Evolutionary conservation across 2,797 vertebrate genomes (phyloP).

Genomic region (Euthynnus affinis): DNA sequence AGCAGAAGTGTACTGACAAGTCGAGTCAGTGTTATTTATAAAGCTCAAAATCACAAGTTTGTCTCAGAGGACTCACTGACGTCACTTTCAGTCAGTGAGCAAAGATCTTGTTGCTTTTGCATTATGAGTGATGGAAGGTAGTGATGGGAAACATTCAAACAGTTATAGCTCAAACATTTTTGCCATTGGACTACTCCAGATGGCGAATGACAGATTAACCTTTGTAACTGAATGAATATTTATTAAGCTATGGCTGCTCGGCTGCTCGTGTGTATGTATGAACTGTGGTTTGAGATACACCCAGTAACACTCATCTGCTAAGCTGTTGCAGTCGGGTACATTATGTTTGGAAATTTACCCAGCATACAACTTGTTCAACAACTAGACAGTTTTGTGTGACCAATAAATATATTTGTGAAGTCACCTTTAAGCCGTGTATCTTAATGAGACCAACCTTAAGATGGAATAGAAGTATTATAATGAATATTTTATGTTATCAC

Average conservation of each 20-base stretch:
- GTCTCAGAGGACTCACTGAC: slow-evolving; percentile 59
- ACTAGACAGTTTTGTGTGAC: too few relatives aligned
- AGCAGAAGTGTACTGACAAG: slow-evolving; percentile 38
- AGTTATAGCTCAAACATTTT: neutral
- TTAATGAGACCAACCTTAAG: neutral
- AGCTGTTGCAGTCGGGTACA: neutral
- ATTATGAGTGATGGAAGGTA: neutral
- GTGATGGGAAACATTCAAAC: slow-evolving; percentile 11
- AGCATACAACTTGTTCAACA: too few relatives aligned
- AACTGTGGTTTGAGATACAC: neutral
- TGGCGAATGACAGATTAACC: slow-evolving; percentile 18
- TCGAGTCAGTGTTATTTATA: slow-evolving; percentile 57
- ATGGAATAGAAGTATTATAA: neutral
- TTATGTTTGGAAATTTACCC: too few relatives aligned
- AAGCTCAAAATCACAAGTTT: slow-evolving; percentile 55
- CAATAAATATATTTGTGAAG: too few relatives aligned
- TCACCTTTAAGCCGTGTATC: too few relatives aligned
- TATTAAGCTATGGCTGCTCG: neutral
- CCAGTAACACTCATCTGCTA: neutral
- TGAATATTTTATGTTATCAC: neutral
- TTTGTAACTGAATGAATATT: slow-evolving; percentile 4
- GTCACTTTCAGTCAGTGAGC: slow-evolving; percentile 56
- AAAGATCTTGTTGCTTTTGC: slow-evolving; percentile 27
- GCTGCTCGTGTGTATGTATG: neutral
- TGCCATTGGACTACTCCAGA: slow-evolving; percentile 27